Evolutionary conservation across 2,797 vertebrate genomes (phyloP), one percentile per base, ranked within the genome.

Genomic region (Streptopelia turtur): DNA sequence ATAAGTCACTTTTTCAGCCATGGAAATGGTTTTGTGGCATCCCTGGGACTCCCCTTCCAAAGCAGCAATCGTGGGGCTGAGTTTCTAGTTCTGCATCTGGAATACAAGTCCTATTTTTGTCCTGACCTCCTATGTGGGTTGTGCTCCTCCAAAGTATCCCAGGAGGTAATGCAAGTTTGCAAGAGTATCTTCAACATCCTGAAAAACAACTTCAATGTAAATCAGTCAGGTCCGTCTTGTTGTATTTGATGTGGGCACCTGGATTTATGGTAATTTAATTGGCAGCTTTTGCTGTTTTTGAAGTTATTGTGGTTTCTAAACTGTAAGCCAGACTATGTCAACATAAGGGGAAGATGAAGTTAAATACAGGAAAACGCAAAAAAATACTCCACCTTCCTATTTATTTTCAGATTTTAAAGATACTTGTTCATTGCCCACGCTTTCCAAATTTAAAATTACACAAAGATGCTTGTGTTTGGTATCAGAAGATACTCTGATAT

Each of bases 21-120:
- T 4, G 6, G 16, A 66, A 41, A 45, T 25, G 18, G 9, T 66
- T 81, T 17, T 65, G 33, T 6, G 4, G 10, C 30, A n/a, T 56
- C 27, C 5, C 55, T 50, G 22, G 39, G 24, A 52, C 10, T 18
- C 12, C 14, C 2, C 3, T 56, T 16, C 49, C 69, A 68, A 59
- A 83, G 17, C 43, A 83, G 12, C 0, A 1, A 14, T 41, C 0
- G 0, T 31, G 18, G 24, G 74, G 23, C 13, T 66, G 47, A 14
- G 9, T 80, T 83, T 77, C 64, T 45, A 56, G 28, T 52, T 83
- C n/a, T 45, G 12, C 37, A 37, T 43, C 59, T 82, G 47, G 63
- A 84, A 92, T 75, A 71, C 2, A 49, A 59, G 1, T 0, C 1
- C 1, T 56, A 1, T 10, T 81, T 39, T 21, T 2, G 41, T 89